Evolutionary conservation across 1,140 invertebrate species (phyloP).

Genomic region (Lepidurus couesii): DNA sequence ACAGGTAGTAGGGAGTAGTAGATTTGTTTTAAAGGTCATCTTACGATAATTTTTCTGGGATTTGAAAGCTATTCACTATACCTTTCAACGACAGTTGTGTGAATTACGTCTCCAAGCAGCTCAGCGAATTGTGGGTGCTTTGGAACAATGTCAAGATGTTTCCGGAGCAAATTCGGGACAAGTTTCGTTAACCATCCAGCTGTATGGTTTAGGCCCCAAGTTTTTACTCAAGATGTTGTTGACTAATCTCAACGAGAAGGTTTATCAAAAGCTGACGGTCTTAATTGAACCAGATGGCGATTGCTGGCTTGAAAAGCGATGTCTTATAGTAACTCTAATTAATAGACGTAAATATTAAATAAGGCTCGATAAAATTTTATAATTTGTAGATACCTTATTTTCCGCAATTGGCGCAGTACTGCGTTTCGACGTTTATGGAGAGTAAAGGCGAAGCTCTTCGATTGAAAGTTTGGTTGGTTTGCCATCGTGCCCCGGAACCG

Average conservation of each 20-base stretch:
- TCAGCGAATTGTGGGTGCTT: background rate
- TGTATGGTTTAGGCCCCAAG: conserved; percentile 1
- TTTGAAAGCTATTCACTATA: background rate
- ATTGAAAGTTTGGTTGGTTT: background rate
- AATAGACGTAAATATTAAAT: background rate
- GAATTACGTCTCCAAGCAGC: background rate
- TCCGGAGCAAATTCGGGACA: background rate
- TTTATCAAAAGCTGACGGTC: background rate
- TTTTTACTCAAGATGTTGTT: background rate
- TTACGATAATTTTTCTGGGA: background rate
- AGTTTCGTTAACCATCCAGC: background rate
- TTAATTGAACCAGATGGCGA: background rate
- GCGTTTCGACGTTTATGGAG: background rate
- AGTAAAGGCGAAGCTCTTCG: background rate
- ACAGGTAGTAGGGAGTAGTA: background rate
- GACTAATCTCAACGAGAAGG: background rate
- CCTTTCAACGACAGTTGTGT: background rate
- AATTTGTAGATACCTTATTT: background rate
- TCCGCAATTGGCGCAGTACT: background rate
- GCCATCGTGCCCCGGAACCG: background rate
- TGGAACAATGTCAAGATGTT: background rate
- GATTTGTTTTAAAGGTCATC: too few relatives aligned
- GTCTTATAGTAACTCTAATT: background rate
- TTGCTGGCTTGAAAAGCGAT: background rate
- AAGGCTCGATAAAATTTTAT: background rate